These are phyloP conservation scores for Plectus sambesii DNA, from an alignment of 1,140 invertebrate species.

Conservation along the genomic window DNA sequence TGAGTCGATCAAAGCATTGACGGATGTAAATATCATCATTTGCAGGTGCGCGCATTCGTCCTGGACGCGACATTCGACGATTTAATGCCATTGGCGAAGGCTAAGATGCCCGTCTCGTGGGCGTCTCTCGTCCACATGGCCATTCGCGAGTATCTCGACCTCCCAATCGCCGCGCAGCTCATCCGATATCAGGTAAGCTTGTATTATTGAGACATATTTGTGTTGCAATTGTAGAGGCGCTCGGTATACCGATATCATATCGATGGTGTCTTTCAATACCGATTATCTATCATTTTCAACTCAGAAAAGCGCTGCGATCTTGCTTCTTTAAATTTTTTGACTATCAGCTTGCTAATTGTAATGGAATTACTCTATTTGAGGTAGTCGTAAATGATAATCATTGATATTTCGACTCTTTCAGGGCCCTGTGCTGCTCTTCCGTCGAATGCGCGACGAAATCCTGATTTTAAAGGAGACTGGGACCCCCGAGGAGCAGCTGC, in stretches of 20 bases:
- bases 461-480: slow-evolving; percentile 19
- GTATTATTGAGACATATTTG: too few species aligned
- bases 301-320: too few species aligned
- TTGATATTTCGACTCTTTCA: too few species aligned
- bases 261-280: too few species aligned
- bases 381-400: too few species aligned
- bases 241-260: too few species aligned
- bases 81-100: slow-evolving; percentile 71
- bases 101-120: slow-evolving; percentile 65
- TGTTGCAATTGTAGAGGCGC: too few species aligned
- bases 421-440: slow-evolving; percentile 20
- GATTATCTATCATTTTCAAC: too few species aligned
- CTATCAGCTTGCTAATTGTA: slow-evolving; percentile 21
- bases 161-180: slow-evolving; percentile 17
- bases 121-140: slow-evolving; percentile 36
- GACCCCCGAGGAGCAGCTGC: slow-evolving; percentile 2
- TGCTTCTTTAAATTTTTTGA: neutral
- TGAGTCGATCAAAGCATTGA: neutral
- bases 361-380: too few species aligned
- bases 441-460: slow-evolving; percentile 24
- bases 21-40: neutral
- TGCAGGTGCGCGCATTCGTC: slow-evolving; percentile 46
- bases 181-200: neutral
- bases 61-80: slow-evolving; percentile 91
- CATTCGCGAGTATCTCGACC: slow-evolving; percentile 19